Evolutionary conservation across 1,140 invertebrate species (phyloP).

Genomic region (Parasteatoda tepidariorum): DNA sequence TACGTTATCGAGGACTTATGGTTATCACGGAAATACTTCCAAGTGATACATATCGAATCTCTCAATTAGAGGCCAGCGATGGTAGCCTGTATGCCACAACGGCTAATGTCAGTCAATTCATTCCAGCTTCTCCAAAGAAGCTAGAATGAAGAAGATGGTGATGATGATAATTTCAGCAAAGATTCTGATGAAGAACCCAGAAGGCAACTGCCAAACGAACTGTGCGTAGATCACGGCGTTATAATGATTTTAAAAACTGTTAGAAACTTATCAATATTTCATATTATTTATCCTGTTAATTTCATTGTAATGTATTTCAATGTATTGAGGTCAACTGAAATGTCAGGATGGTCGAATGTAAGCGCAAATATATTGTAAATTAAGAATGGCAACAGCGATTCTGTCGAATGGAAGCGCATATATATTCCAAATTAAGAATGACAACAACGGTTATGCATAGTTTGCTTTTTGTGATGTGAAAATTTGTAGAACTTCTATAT

Average conservation of each 20-base stretch:
- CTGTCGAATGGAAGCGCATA: no score
- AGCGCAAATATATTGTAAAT: background rate
- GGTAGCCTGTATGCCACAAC: background rate
- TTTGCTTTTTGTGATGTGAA: no score
- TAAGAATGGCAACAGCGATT: background rate
- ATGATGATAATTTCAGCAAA: background rate
- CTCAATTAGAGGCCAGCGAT: background rate
- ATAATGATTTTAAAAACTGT: background rate
- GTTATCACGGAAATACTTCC: background rate
- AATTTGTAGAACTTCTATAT: no score
- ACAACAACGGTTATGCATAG: no score
- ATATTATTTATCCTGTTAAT: background rate
- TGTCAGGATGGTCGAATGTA: background rate
- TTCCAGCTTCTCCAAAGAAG: background rate
- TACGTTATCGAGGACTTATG: background rate
- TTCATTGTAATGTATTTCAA: background rate
- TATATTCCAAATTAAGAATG: no score
- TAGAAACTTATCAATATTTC: background rate
- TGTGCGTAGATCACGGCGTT: background rate
- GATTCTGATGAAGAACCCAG: background rate
- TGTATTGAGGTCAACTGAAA: background rate
- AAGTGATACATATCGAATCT: conserved; percentile 6
- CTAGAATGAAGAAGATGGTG: background rate
- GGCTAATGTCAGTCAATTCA: conserved; percentile 7
- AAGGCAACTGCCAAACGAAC: background rate